Conservation (phyloP, 2,113 vertebrate genomes). For the Lota lota region DNA sequence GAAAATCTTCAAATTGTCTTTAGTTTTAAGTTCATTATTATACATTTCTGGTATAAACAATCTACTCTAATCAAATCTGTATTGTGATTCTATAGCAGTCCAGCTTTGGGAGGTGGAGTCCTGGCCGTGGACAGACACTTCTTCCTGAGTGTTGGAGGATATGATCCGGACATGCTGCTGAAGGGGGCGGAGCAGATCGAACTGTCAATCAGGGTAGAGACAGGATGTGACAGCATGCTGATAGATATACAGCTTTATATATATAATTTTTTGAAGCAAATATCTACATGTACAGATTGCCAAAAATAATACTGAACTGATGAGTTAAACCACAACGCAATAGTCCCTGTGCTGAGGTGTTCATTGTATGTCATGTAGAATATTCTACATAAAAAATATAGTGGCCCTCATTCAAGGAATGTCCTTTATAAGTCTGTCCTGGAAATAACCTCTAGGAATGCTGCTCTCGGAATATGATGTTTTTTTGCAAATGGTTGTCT, state of each 20-base stretch:
- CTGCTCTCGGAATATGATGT: slow-evolving; percentile 27
- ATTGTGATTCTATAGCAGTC: slow-evolving; percentile 70
- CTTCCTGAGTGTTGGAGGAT: slow-evolving; percentile 86
- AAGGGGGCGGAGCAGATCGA: slow-evolving; percentile 83
- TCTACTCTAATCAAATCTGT: not conserved
- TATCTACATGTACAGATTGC: too few species aligned
- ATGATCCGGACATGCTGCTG: slow-evolving; percentile 80
- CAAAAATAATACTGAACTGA: not conserved
- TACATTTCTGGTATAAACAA: not conserved
- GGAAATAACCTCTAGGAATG: slow-evolving; percentile 24
- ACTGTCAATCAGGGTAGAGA: slow-evolving; percentile 83
- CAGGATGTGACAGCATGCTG: not conserved
- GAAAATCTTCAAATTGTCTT: too few species aligned
- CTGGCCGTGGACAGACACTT: slow-evolving; percentile 82
- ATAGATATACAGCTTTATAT: not conserved
- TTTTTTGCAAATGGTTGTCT: slow-evolving; percentile 42
- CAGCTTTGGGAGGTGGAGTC: slow-evolving; percentile 77
- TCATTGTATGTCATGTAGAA: not conserved
- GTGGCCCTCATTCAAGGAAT: slow-evolving; percentile 28
- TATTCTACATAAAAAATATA: slow-evolving; percentile 11
- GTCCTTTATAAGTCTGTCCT: not conserved
- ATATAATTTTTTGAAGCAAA: not conserved
- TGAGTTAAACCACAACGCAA: not conserved
- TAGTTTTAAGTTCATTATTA: not conserved
- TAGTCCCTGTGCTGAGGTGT: not conserved